Evolutionary conservation across 37 sponge, comb jelly and placozoan genomes (phyloP).

Genomic region (Ephydatia muelleri): DNA sequence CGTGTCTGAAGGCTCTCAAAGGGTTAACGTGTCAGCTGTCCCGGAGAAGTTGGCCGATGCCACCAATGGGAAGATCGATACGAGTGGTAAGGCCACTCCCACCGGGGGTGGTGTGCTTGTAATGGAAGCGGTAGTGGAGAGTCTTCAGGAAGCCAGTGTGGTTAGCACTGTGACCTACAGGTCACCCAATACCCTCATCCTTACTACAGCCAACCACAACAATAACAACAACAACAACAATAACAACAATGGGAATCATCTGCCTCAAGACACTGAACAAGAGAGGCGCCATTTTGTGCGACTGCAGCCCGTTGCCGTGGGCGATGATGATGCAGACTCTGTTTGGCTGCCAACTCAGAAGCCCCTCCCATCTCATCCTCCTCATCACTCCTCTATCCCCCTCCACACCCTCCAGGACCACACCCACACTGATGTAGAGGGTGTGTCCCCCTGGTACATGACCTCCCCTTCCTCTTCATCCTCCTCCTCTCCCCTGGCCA

Average conservation of each 20-base stretch:
- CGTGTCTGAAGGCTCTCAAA: too few species aligned
- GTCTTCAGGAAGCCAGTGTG: neutral
- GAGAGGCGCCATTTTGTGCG: neutral
- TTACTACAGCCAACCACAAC: neutral
- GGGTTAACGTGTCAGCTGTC: too few species aligned
- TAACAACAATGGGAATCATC: neutral
- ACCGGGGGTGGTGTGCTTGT: neutral
- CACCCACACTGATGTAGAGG: neutral
- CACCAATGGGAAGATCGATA: too few species aligned
- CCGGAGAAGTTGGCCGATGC: too few species aligned
- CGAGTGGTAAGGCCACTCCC: too few species aligned
- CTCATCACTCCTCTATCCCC: neutral
- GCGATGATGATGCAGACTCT: neutral
- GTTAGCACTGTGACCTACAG: neutral
- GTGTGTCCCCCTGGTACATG: neutral
- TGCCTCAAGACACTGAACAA: neutral
- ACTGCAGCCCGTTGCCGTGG: neutral
- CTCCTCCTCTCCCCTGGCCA: neutral
- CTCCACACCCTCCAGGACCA: neutral
- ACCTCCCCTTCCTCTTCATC: neutral
- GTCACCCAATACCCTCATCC: neutral
- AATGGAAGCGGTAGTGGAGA: neutral
- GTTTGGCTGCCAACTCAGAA: neutral
- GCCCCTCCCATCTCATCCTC: neutral
- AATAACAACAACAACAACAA: slow-evolving; percentile 16